phyloP scores from a whole-genome alignment of 2,113 vertebrate genomes.

The Mus spicilegus region DNA sequence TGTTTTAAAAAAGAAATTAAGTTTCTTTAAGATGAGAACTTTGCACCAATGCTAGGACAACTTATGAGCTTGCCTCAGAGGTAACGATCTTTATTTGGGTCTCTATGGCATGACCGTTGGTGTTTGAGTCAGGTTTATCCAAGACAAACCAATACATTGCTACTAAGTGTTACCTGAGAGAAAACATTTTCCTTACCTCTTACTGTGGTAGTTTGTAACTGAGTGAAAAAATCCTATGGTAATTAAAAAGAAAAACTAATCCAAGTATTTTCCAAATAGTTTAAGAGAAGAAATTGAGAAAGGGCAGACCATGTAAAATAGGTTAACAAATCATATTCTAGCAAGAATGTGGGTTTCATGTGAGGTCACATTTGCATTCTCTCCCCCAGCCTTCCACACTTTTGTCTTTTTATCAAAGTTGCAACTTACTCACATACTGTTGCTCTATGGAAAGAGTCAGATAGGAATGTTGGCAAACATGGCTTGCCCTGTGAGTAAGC shows the following conservation, averaged over 20 bases:
- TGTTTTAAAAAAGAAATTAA: neutral
- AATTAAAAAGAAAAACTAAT: neutral
- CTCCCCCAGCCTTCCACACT: neutral
- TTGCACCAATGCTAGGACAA: neutral
- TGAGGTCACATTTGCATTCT: neutral
- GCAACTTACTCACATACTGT: neutral
- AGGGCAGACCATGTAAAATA: neutral
- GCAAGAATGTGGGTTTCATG: neutral
- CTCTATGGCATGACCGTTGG: neutral
- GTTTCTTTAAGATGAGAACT: neutral
- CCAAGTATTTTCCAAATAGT: slow-evolving; percentile 22
- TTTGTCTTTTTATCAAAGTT: slow-evolving; percentile 26
- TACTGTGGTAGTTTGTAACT: neutral
- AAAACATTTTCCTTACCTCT: slow-evolving; percentile 51
- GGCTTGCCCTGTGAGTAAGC: slow-evolving; percentile 35
- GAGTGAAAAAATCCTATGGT: slow-evolving; percentile 35
- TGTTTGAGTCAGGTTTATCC: slow-evolving; percentile 22
- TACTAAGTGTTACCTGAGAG: neutral
- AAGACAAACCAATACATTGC: neutral
- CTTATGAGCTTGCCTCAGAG: slow-evolving; percentile 5
- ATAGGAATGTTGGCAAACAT: slow-evolving; percentile 29
- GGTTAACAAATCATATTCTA: neutral
- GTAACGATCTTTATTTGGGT: neutral
- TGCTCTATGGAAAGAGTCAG: slow-evolving; percentile 15
- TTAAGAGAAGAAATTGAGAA: slow-evolving; percentile 42